Percentiles rank a stretch among this genome's conserved stretches.
These are phyloP conservation scores for Gasterosteus aculeatus DNA, from an alignment of 2,113 vertebrate genomes.

Conservation along the genomic window DNA sequence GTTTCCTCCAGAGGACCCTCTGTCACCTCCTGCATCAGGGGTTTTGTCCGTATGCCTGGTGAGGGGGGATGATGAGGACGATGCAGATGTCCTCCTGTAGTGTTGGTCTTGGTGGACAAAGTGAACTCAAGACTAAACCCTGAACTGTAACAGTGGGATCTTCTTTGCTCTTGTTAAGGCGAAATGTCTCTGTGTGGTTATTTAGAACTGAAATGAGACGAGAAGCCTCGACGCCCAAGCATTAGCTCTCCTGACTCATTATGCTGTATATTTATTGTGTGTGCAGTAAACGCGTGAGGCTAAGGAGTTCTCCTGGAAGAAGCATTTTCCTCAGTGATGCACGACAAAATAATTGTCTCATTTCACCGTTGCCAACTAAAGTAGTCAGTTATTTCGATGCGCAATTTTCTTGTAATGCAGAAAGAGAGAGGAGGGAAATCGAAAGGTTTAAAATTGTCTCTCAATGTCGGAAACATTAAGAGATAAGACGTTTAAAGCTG, in stretches of 20 bases:
- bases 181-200: neutral
- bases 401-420: constrained; percentile 15
- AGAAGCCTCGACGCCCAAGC: constrained; percentile 39
- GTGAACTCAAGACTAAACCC: neutral
- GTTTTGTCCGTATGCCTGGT: neutral
- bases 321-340: constrained; percentile 2
- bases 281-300: constrained; percentile 14
- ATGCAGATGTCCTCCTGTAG: constrained; percentile 2
- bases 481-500: constrained; percentile 14
- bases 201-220: constrained; percentile 48
- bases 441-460: constrained; percentile 26
- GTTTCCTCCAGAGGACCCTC: constrained; percentile 24
- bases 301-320: constrained; percentile 5
- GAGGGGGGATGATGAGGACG: constrained; percentile 6
- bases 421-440: constrained; percentile 35
- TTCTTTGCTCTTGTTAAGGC: constrained; percentile 16
- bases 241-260: constrained; percentile 45
- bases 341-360: constrained; percentile 38
- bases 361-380: constrained; percentile 23
- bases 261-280: constrained; percentile 23
- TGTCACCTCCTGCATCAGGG: constrained; percentile 25
- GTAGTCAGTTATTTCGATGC: constrained; percentile 31
- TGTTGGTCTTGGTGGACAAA: too few relatives aligned
- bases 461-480: neutral
- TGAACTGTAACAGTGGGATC: constrained; percentile 12